Base-by-base conservation (phyloP, 2,888 invertebrate genomes). In the Monochamus alternatus region DNA sequence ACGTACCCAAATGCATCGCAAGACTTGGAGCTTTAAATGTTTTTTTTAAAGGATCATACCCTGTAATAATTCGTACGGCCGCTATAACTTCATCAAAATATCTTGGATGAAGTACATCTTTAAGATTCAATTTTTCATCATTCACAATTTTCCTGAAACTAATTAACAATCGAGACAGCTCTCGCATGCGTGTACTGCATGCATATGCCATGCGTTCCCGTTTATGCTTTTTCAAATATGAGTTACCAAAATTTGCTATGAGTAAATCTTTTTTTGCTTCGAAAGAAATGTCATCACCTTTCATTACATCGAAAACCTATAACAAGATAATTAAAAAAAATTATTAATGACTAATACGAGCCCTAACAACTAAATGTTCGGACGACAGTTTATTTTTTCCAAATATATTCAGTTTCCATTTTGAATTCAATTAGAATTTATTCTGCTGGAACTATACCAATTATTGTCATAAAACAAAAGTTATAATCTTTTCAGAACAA, bases 21-120 rank as follows among this genome's bases (percentile, higher is more conserved):
- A 38, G 38, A 68, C 58, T 38, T 38, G 7, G 38, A 7, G 38
- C 38, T 7, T 38, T 38, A 7, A 38, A 38, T 38, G 68, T 78
- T 75, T 81, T 81, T 44, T 74, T 73, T 10, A 31, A 38, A 59
- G 44, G 69, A 59, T 81, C 74, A 47, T 76, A 81, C 31, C 43
- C 79, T 74, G 55, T 52, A 30, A 80, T 38, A 38, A 5, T 7
- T 66, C 76, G 78, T 58, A 67, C 55, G 52, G 78, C 74, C 14
- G 65, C 30, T 55, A 81, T 44, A 10, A 77, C 58, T n/a, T 7
- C 14, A 62, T 68, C 73, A 69, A 73, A 75, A 78, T 68, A 32
- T 65, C 62, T 78, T 0, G 44, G 74, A 52, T 63, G 43, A 1
- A 74, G 63, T 67, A 74, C 2, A 22, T 69, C 63, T 55, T 38